A percentile compares a stretch with the other conserved stretches of the same genome.
Conservation (phyloP, 2,113 vertebrate species). For the Daboia siamensis region DNA sequence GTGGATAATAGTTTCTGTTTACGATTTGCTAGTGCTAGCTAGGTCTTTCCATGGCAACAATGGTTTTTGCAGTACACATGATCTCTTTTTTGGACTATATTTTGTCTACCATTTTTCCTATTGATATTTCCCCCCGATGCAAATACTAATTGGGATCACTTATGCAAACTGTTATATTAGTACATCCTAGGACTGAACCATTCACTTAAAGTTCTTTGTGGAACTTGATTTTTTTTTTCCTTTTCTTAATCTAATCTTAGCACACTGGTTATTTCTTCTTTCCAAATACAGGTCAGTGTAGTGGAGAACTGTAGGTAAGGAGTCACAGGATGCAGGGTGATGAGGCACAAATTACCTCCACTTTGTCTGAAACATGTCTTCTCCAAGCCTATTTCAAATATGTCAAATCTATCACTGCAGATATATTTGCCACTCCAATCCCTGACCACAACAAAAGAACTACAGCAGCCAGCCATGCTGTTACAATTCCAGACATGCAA, state of each 20-base stretch:
- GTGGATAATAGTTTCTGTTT: not conserved
- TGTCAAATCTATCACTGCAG: too few relatives aligned
- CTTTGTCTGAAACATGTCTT: not conserved
- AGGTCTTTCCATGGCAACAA: not conserved
- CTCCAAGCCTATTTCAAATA: not conserved
- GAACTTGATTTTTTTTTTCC: not conserved
- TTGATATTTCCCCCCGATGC: rapidly evolving
- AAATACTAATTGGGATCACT: not conserved
- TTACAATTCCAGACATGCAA: not conserved
- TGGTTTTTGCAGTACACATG: not conserved
- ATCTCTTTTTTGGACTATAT: not conserved
- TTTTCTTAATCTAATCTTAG: not conserved
- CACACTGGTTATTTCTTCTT: not conserved
- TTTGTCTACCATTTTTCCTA: not conserved
- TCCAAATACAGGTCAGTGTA: not conserved
- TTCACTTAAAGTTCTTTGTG: not conserved
- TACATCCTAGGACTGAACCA: not conserved
- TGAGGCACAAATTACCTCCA: not conserved
- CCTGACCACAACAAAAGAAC: not conserved
- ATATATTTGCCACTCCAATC: not conserved
- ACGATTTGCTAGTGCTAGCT: not conserved
- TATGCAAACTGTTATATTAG: not conserved
- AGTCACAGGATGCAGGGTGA: not conserved
- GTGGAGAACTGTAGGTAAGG: not conserved
- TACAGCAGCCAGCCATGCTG: not conserved